These are phyloP conservation scores for Beris morrisii DNA, from an alignment of 2,888 invertebrate genomes.

Conservation along the genomic window DNA sequence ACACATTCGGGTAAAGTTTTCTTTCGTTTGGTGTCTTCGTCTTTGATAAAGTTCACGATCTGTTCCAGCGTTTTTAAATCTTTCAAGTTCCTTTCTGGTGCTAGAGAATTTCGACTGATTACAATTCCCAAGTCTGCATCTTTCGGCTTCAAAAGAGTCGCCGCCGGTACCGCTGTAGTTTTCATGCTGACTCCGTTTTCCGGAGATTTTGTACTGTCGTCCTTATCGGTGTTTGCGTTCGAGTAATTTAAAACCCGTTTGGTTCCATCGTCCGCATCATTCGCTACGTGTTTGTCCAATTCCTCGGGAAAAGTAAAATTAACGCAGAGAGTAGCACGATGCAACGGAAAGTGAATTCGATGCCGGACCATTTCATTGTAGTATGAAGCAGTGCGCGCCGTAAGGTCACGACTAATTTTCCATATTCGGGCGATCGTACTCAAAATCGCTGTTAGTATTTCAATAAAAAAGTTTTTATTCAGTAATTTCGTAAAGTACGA, in stretches of 20 bases:
- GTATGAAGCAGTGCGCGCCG: constrained; percentile 42
- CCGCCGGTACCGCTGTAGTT: too few species aligned
- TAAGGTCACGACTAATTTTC: constrained; percentile 42
- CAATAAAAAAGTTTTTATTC: constrained; percentile 49
- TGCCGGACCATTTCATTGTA: constrained; percentile 44
- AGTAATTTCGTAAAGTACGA: constrained; percentile 48
- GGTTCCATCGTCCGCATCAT: too few species aligned
- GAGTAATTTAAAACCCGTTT: too few species aligned
- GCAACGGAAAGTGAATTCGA: constrained; percentile 45
- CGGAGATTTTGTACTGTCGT: too few species aligned
- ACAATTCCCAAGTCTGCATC: constrained; percentile 37
- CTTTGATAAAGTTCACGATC: constrained; percentile 46
- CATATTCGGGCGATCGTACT: constrained; percentile 48
- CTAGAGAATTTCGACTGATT: constrained; percentile 38
- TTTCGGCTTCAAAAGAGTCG: constrained; percentile 7
- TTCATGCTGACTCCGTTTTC: too few species aligned
- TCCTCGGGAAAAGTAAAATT: constrained; percentile 43
- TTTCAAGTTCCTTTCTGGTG: constrained; percentile 41
- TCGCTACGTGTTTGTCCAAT: constrained; percentile 33
- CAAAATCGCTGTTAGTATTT: constrained; percentile 47
- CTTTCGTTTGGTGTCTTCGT: constrained; percentile 46
- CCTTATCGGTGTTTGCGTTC: too few species aligned
- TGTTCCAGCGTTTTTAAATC: constrained; percentile 45
- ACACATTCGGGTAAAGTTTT: constrained; percentile 41
- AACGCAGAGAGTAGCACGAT: constrained; percentile 41